Evolutionary conservation across 2,797 vertebrate genomes (phyloP).

Genomic region (Karalla daura): DNA sequence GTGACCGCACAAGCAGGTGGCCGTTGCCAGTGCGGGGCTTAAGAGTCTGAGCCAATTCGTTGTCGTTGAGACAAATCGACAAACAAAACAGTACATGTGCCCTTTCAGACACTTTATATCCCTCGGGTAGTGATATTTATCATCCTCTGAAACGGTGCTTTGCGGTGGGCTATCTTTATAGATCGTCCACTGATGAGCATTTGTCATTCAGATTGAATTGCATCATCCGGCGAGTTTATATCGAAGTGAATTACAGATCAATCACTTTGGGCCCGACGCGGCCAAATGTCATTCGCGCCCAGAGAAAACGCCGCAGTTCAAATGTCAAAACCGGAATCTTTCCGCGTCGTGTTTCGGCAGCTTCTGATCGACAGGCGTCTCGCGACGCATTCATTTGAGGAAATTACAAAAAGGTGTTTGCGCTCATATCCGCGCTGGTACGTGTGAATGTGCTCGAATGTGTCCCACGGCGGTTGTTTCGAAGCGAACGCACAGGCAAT

Average conservation of each 20-base stretch:
- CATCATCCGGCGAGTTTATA: neutral
- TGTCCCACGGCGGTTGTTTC: neutral
- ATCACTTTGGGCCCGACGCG: neutral
- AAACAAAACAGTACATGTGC: neutral
- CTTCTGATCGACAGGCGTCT: constrained; percentile 52
- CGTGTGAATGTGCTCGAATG: neutral
- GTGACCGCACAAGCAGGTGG: constrained; percentile 12
- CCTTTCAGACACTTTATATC: neutral
- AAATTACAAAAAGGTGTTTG: constrained; percentile 40
- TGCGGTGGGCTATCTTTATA: neutral
- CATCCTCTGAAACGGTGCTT: neutral
- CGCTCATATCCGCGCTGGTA: constrained; percentile 13
- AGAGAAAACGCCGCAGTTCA: constrained; percentile 2
- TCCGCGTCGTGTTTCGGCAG: constrained; percentile 26
- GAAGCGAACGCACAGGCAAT: constrained; percentile 1
- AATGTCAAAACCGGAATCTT: neutral
- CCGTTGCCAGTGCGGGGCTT: neutral
- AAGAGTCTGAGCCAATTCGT: constrained; percentile 4
- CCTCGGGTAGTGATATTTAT: neutral
- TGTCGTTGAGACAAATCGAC: neutral
- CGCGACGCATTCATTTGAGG: constrained; percentile 45
- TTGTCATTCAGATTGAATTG: neutral
- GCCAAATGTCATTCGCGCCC: neutral
- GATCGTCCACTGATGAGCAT: neutral
- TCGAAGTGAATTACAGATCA: neutral